Conservation (phyloP, 37 sponge, comb jelly and placozoan species). For the Beroe ovata region DNA sequence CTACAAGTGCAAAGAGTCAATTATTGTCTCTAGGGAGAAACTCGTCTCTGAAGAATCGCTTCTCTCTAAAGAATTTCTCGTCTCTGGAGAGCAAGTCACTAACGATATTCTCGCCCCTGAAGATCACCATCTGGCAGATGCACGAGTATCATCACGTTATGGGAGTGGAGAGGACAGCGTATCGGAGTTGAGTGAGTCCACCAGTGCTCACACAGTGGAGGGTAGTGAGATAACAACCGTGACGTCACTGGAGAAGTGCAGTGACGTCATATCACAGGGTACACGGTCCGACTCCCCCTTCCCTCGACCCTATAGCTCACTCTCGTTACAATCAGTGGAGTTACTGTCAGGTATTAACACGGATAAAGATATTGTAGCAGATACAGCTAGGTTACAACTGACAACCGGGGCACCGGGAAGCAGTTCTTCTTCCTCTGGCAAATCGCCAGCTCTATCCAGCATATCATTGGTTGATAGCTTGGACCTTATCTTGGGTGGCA, state of each 20-base stretch:
- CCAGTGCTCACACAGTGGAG: background rate
- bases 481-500: conserved; percentile 7
- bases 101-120: no score
- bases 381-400: background rate
- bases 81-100: no score
- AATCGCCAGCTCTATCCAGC: background rate
- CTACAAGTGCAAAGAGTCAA: background rate
- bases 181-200: background rate
- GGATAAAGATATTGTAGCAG: background rate
- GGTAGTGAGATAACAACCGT: background rate
- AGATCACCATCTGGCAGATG: no score
- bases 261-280: background rate
- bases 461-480: conserved; percentile 3
- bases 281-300: background rate
- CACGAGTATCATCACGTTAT: background rate
- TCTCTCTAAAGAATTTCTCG: background rate
- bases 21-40: no score
- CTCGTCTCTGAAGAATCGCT: background rate
- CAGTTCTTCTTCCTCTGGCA: background rate
- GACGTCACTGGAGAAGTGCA: background rate
- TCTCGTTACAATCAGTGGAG: background rate
- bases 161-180: background rate
- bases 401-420: background rate
- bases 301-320: background rate
- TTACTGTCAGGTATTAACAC: background rate